Evolutionary conservation across 2,888 invertebrate genomes (phyloP), one percentile per base, ranked within the genome.

Genomic region (Zhuqinia jingwanae): DNA sequence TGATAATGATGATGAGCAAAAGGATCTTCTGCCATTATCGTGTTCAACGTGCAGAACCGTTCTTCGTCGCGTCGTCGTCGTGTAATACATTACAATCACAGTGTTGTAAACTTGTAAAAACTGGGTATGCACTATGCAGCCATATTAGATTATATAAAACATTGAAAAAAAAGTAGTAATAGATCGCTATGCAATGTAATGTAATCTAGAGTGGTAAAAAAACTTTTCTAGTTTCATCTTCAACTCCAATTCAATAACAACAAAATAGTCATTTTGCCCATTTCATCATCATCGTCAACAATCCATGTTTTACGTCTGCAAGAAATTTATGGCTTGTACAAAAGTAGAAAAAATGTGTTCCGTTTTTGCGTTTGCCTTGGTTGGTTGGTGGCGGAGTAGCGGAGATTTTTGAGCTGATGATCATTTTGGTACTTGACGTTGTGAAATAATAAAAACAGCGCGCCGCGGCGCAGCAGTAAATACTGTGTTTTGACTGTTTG

Each of bases 301-400:
- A 70, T 70, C 53, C 63, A 68, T 80, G 80, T 80, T 65, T 70
- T 50, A 36, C 30, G 80, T 53, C 50, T 80, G 56, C 80, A 80
- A 53, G 65, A 68, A 58, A 78, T 63, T 78, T 76, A 76, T 76
- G 76, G 56, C 76, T 58, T 76, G 76, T 53, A 36, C 75, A 75
- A 53, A 75, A 68, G 42, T 50, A 70, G 45, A 70, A 70, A n/a
- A 70, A 36, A 36, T 36, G 36, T 36, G 36, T 36, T 36, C 36
- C 36, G 36, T 36, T 36, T 36, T 36, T 70, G 45, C 70, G 70
- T 27, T 70, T 70, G 50, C 70, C 70, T 70, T 70, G 25, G 42
- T 56, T 42, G 25, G 45, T 17, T 50, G 47, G 20, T 65, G 20
- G n/a, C n/a, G n/a, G 36, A 36, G 36, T 6, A 36, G 36, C 36